Conservation (phyloP, 2,888 invertebrate genomes). For the Drosophila kokeensis region DNA sequence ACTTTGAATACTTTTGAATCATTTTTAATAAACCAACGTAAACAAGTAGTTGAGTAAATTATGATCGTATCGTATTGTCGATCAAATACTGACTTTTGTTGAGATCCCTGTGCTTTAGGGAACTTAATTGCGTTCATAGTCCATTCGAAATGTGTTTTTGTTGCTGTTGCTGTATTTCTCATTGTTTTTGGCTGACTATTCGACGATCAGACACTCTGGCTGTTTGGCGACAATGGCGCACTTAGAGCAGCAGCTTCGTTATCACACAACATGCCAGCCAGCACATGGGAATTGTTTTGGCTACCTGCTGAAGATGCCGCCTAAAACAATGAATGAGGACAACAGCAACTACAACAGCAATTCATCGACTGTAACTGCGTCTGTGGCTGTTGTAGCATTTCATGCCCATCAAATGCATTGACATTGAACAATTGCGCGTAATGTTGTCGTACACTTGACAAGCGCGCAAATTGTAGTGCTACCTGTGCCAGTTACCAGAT, state of each 20-base stretch:
- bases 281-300: constrained; percentile 77
- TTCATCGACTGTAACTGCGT: constrained; percentile 30
- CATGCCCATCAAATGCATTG: constrained; percentile 80
- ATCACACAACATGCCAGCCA: constrained; percentile 77
- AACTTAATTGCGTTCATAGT: constrained; percentile 69
- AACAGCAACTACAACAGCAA: constrained; percentile 36
- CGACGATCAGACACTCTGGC: constrained; percentile 4
- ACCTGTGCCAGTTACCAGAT: constrained; percentile 47
- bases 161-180: background rate
- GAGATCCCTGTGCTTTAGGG: constrained; percentile 6
- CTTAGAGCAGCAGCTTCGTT: constrained; percentile 65
- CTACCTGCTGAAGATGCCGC: constrained; percentile 42
- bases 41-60: constrained; percentile 52
- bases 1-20: constrained; percentile 42
- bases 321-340: constrained; percentile 71
- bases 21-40: constrained; percentile 30
- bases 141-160: constrained; percentile 11
- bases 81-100: constrained; percentile 17
- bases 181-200: constrained; percentile 16
- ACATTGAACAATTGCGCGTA: constrained; percentile 82
- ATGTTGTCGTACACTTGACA: constrained; percentile 81
- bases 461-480: constrained; percentile 81
- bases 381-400: constrained; percentile 59
- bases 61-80: constrained; percentile 28
- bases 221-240: constrained; percentile 64